Evolutionary conservation across 2,113 vertebrate genomes (phyloP), one percentile per base, ranked within the genome.

Genomic region (Daboia siamensis): DNA sequence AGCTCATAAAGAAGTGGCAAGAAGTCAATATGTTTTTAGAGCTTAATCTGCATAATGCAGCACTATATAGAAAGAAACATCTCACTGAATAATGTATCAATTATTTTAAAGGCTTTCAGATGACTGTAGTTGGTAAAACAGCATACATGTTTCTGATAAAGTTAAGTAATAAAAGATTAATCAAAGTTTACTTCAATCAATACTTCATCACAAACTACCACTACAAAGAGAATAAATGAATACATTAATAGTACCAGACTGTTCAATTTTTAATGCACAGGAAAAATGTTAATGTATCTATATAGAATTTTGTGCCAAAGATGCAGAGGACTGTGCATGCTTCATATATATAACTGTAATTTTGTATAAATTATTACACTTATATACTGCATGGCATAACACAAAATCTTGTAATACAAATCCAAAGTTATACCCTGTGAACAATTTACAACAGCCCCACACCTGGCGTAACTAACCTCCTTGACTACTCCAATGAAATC

Each of bases 71-170:
- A 90, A 90, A 95, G 95, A 86, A 84, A 55, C 54, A 95, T 92
- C 15, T 21, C 9, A n/a, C 93, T 95, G 95, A 74, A 97, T 96
- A 95, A 97, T 96, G 91, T 92, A 96, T 74, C 54, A 74, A 94
- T 93, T 95, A 94, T 95, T 95, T 96, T 2, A 95, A 92, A 97
- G 95, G 13, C 48, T 69, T 87, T 90, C 6, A 44, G 3, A 90
- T 95, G 90, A 94, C 90, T 95, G 91, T 52, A 91, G 90, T 85
- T 52, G 4, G n/a, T 90, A 93, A 9, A 94, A 94, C 92, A 91
- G 69, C 87, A 94, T 90, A 8, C 94, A 33, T 95, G n/a, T 94
- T 91, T 9, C 93, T 87, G 89, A 44, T 61, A 87, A 87, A 86
- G 95, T 91, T 88, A 94, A 96, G 92, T 88, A 94, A 91, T 93